phyloP scores from a whole-genome alignment of 2,888 invertebrate genomes.

The Caenorhabditis zanzibari region DNA sequence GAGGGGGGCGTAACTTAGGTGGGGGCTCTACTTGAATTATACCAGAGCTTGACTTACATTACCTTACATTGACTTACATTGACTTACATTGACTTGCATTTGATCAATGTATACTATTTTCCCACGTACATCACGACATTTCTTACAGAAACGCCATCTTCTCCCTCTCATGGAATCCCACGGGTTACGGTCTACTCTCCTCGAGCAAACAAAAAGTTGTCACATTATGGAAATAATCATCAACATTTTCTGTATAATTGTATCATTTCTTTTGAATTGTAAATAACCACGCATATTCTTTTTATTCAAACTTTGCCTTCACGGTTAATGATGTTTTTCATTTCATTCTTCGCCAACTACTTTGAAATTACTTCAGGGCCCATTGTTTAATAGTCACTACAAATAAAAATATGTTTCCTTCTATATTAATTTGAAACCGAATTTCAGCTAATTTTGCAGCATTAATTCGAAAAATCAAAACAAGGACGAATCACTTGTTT shows the following conservation, averaged over 20 bases:
- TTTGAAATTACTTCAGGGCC: background rate
- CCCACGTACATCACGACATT: too few species aligned
- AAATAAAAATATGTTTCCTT: too few species aligned
- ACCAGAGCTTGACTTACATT: too few species aligned
- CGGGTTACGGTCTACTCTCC: constrained; percentile 55
- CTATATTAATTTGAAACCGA: too few species aligned
- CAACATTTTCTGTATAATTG: background rate
- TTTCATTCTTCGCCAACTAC: background rate
- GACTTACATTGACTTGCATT: too few species aligned
- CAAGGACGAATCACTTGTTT: too few species aligned
- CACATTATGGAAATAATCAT: constrained; percentile 37
- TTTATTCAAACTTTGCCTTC: background rate
- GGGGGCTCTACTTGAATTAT: too few species aligned
- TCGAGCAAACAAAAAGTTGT: constrained; percentile 47
- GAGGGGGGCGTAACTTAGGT: too few species aligned
- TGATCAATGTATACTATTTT: too few species aligned
- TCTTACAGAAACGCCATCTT: constrained; percentile 50
- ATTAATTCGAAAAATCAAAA: too few species aligned
- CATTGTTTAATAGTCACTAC: background rate
- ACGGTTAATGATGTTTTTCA: background rate
- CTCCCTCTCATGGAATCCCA: constrained; percentile 61
- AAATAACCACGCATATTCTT: background rate
- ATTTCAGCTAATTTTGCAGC: too few species aligned
- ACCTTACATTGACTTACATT: too few species aligned
- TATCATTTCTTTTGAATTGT: background rate